Evolutionary conservation across 2,113 vertebrate genomes (phyloP).

Genomic region (Lethenteron camtschaticum): DNA sequence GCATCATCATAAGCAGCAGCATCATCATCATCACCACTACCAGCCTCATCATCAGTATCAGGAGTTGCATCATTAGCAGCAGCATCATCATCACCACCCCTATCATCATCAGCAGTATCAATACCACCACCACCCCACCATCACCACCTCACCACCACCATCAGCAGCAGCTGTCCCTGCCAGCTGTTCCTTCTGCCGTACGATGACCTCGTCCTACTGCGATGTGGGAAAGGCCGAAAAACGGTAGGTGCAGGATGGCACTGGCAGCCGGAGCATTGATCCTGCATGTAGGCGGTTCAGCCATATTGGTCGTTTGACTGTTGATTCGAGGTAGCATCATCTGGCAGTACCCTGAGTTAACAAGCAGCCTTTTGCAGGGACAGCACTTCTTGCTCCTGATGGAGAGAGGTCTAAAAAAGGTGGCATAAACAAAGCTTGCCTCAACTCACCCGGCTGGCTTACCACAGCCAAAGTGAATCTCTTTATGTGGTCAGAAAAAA

Average conservation of each 20-base stretch:
- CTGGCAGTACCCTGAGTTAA: background rate
- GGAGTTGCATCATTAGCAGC: no score
- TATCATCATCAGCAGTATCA: no score
- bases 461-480: background rate
- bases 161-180: no score
- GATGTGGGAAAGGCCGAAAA: background rate
- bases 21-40: no score
- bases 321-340: background rate
- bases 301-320: background rate
- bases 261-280: background rate
- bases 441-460: background rate
- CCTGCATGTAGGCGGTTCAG: background rate
- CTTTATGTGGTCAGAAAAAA: background rate
- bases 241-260: background rate
- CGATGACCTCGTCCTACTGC: background rate
- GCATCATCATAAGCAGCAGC: no score
- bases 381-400: constrained; percentile 1
- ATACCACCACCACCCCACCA: no score
- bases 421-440: background rate
- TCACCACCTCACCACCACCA: no score
- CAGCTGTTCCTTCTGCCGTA: no score
- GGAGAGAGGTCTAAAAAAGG: background rate
- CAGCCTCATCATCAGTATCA: no score
- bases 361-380: background rate
- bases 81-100: no score